A percentile compares a stretch with the other conserved stretches of the same genome.
Conservation (phyloP, 2,888 invertebrate genomes). For the Yponomeuta cagnagella region DNA sequence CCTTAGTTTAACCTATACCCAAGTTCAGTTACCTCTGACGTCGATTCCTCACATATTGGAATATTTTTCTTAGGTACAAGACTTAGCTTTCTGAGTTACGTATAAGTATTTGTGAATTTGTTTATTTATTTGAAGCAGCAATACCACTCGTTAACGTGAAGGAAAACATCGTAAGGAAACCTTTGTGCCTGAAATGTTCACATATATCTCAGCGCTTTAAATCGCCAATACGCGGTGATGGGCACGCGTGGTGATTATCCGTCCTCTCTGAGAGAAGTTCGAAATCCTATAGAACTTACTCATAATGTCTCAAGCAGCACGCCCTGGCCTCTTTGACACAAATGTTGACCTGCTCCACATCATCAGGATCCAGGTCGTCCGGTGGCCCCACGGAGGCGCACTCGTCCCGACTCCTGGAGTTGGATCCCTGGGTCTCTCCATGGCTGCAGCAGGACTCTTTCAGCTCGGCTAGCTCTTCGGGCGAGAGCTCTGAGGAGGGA, state of each 20-base stretch:
- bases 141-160: no score
- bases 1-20: background rate
- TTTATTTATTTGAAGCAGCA: no score
- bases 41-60: background rate
- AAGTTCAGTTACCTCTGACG: no score
- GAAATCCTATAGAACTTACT: conserved; percentile 32
- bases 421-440: conserved; percentile 35
- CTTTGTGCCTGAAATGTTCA: no score
- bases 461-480: conserved; percentile 42
- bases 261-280: no score
- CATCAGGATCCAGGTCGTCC: conserved; percentile 45
- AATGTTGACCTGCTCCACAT: conserved; percentile 32
- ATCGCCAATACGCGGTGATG: no score
- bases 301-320: conserved; percentile 47
- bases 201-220: no score
- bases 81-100: no score
- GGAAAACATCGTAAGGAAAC: no score
- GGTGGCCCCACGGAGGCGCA: conserved; percentile 37
- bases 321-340: conserved; percentile 36
- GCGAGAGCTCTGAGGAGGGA: conserved; percentile 22
- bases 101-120: no score
- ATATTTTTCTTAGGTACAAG: background rate
- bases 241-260: no score
- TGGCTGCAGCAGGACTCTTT: conserved; percentile 47
- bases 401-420: conserved; percentile 15